These are phyloP conservation scores for Chionodraco myersi DNA, from an alignment of 2,113 vertebrate species.

Conservation along the genomic window DNA sequence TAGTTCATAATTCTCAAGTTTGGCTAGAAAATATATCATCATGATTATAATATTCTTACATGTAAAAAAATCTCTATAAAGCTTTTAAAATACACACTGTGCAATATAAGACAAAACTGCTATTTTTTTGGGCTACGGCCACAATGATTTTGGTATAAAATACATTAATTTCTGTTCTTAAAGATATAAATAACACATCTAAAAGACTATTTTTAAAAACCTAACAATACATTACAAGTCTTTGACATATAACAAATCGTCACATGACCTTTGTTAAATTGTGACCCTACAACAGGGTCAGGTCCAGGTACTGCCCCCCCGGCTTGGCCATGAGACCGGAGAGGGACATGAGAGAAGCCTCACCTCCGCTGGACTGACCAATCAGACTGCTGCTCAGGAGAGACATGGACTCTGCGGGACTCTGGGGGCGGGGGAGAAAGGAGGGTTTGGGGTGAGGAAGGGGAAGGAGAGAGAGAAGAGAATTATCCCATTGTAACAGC, in stretches of 20 bases:
- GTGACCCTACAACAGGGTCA: conserved; percentile 72
- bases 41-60: conserved; percentile 66
- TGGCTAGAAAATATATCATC: conserved; percentile 67
- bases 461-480: not conserved
- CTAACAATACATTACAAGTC: conserved; percentile 59
- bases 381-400: conserved; percentile 80
- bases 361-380: conserved; percentile 68
- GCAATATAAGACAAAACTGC: conserved; percentile 81
- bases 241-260: conserved; percentile 54
- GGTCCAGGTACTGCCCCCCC: conserved; percentile 73
- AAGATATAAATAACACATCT: conserved; percentile 83
- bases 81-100: conserved; percentile 82
- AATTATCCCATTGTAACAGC: not conserved
- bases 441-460: conserved; percentile 14
- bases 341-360: conserved; percentile 69
- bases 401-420: conserved; percentile 73
- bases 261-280: conserved; percentile 54
- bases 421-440: conserved; percentile 59
- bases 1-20: conserved; percentile 65
- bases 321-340: conserved; percentile 71
- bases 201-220: conserved; percentile 65
- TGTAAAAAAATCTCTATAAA: conserved; percentile 72
- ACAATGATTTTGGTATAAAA: conserved; percentile 82
- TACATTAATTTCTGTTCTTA: conserved; percentile 78
- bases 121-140: conserved; percentile 76